A percentile compares a stretch with the other conserved stretches of the same genome.
Evolutionary conservation across 2,113 vertebrate genomes (phyloP).

Genomic region (Callocephalon fimbriatum): DNA sequence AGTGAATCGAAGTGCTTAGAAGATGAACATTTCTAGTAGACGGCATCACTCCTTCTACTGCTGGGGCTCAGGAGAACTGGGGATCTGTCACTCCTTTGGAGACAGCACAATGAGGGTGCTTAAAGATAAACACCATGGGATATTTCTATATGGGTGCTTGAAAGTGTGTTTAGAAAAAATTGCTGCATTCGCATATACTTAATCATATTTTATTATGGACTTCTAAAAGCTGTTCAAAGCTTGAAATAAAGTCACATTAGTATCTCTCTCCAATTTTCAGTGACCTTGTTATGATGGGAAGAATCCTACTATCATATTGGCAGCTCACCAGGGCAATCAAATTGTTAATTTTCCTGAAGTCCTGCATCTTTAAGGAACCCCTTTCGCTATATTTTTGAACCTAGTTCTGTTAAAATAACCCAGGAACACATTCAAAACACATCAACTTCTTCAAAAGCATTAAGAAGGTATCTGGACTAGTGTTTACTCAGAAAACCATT

Average conservation of each 20-base stretch:
- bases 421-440: accelerated
- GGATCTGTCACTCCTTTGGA: neutral
- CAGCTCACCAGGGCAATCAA: accelerated
- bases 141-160: neutral
- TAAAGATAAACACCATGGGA: neutral
- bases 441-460: neutral
- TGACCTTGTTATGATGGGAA: neutral
- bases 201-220: neutral
- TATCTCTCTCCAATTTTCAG: neutral
- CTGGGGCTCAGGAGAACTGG: neutral
- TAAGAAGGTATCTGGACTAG: neutral
- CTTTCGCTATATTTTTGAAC: neutral
- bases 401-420: neutral
- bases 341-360: neutral
- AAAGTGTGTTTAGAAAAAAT: neutral
- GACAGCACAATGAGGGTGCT: neutral
- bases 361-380: neutral
- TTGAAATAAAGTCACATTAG: neutral
- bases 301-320: neutral
- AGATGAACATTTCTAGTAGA: neutral
- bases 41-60: neutral
- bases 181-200: neutral
- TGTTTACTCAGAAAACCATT: neutral
- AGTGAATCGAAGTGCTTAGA: neutral
- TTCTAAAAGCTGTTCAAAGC: neutral